Evolutionary conservation across 2,113 vertebrate species (phyloP).

Genomic region (Mus spicilegus): DNA sequence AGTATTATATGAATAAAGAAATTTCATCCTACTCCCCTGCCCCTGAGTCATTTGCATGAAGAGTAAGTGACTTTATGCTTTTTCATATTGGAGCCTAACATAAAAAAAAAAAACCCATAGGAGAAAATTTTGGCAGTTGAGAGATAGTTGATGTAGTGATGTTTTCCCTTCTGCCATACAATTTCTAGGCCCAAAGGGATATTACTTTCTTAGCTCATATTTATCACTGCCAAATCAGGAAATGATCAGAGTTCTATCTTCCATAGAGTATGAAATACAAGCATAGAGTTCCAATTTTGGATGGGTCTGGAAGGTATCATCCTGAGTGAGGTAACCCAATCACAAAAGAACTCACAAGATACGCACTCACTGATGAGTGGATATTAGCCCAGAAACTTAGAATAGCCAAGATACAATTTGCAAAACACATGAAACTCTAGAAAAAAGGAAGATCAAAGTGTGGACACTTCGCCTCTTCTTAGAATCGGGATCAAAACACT

Average conservation of each 20-base stretch:
- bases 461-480: too few species aligned
- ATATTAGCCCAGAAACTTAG: too few species aligned
- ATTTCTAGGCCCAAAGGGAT: not conserved
- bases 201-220: not conserved
- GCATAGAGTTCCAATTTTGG: not conserved
- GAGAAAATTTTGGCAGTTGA: not conserved
- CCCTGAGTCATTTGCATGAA: not conserved
- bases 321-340: too few species aligned
- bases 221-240: not conserved
- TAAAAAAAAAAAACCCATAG: not conserved
- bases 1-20: not conserved
- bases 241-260: not conserved
- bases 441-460: too few species aligned
- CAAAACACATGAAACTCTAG: too few species aligned
- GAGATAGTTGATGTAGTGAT: not conserved
- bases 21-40: not conserved
- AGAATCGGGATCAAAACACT: too few species aligned
- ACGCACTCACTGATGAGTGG: too few species aligned
- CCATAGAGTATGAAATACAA: not conserved
- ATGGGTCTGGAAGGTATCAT: too few species aligned
- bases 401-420: too few species aligned
- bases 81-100: not conserved
- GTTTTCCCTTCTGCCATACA: not conserved
- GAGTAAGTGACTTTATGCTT: not conserved
- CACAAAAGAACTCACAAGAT: too few species aligned